Evolutionary conservation across 2,888 invertebrate species (phyloP), one percentile per base, ranked within the genome.

Genomic region (Eucera pruinosa): DNA sequence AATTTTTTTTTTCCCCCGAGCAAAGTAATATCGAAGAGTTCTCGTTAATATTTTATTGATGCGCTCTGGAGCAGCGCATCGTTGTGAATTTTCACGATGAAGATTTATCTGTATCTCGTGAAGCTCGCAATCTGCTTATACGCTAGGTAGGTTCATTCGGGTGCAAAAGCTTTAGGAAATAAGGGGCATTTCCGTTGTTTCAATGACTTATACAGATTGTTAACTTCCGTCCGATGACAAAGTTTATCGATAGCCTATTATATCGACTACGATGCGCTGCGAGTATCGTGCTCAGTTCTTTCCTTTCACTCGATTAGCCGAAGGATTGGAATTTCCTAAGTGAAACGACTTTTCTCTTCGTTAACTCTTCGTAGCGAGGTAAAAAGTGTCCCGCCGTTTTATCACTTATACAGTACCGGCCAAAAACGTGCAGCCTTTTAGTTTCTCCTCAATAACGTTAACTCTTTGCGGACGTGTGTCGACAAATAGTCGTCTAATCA

Each of bases 1-100:
- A n/a, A 39, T 2, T 25, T 41, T 41, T 58, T 27, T 7, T 1
- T 30, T n/a, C 3, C 18, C 47, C 3, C 47, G 66, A 2, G 64
- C n/a, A 52, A 64, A 47, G 72, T 62, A 68, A 61, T 52, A 67
- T 60, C 68, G 73, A 62, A 69, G 7, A n/a, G 18, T 54, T 68
- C 73, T 82, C 80, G 80, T 82, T 80, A 83, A 82, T 74, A 74
- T 71, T 80, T 80, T 75, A 83, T 77, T 55, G 80, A 66, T 36
- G 48, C 68, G 50, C 65, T 18, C 20, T 11, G 23, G 33, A 57
- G 20, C 20, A 15, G 67, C 47, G 43, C 61, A 50, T 65, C 50
- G 33, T 66, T 33, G 62, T 20, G 67, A 52, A 73, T 66, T 68
- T 58, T 54, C 67, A 25, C 65, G 65, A 60, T 39, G 67, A 62